These are phyloP conservation scores for Heptranchias perlo DNA, from an alignment of 2,113 vertebrate species.

Conservation along the genomic window DNA sequence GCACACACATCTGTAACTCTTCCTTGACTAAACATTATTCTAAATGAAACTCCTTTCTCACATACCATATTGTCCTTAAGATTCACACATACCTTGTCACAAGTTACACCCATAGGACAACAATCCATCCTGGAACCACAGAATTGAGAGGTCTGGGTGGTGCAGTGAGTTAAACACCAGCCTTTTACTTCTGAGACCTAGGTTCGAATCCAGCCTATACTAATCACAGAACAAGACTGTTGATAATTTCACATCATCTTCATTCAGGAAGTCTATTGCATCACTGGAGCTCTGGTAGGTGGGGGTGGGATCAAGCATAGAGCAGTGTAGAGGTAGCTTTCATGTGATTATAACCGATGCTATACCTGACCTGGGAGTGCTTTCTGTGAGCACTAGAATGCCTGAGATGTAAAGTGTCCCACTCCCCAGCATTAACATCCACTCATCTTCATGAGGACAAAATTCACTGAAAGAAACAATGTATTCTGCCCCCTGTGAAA, in stretches of 20 bases:
- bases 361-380: no score
- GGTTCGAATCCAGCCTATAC: background rate
- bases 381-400: no score
- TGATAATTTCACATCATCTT: background rate
- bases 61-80: no score
- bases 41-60: no score
- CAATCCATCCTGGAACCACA: background rate
- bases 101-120: no score
- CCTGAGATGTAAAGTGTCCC: background rate
- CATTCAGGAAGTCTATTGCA: background rate
- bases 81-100: background rate
- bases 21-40: no score
- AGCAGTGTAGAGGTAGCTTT: no score
- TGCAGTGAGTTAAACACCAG: background rate
- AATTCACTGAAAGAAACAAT: background rate
- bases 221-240: background rate
- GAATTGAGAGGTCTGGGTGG: background rate
- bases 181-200: background rate
- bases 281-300: no score
- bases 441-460: background rate
- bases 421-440: background rate
- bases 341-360: no score
- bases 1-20: no score
- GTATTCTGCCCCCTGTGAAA: background rate
- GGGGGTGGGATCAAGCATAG: no score